These are phyloP conservation scores for Potamarius usumacintae DNA, from an alignment of 2,113 vertebrate genomes.

Conservation along the genomic window DNA sequence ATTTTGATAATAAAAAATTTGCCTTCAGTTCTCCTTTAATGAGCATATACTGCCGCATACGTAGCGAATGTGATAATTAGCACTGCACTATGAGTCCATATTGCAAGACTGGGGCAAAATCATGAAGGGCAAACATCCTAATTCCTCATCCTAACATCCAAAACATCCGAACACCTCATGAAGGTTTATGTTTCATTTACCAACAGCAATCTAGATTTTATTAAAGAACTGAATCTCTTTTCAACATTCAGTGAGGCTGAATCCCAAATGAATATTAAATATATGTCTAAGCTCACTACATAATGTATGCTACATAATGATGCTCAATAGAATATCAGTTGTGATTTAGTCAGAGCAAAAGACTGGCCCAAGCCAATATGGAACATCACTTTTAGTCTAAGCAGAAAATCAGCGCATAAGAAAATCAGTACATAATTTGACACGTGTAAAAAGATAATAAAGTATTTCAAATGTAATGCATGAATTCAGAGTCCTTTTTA, in stretches of 20 bases:
- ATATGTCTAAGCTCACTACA: not conserved
- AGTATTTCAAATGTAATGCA: not conserved
- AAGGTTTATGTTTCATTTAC: slow-evolving; percentile 1
- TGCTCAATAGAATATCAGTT: not conserved
- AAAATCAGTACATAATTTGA: not conserved
- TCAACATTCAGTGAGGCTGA: not conserved
- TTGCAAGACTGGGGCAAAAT: not conserved
- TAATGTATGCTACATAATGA: not conserved
- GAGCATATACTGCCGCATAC: not conserved
- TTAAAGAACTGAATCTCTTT: not conserved
- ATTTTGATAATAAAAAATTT: too few species aligned
- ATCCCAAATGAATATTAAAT: not conserved
- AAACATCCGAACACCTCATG: not conserved
- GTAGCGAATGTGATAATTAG: not conserved
- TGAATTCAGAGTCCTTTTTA: not conserved
- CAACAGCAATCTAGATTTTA: not conserved
- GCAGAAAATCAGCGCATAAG: not conserved
- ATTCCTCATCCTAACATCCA: too few species aligned
- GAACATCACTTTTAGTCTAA: not conserved
- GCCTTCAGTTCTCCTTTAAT: not conserved
- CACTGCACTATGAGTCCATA: not conserved
- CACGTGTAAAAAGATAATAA: not conserved
- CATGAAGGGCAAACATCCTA: not conserved
- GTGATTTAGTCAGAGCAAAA: not conserved
- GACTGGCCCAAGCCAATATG: not conserved